Evolutionary conservation across 2,888 invertebrate species (phyloP).

Genomic region (Lucinisca nassula): DNA sequence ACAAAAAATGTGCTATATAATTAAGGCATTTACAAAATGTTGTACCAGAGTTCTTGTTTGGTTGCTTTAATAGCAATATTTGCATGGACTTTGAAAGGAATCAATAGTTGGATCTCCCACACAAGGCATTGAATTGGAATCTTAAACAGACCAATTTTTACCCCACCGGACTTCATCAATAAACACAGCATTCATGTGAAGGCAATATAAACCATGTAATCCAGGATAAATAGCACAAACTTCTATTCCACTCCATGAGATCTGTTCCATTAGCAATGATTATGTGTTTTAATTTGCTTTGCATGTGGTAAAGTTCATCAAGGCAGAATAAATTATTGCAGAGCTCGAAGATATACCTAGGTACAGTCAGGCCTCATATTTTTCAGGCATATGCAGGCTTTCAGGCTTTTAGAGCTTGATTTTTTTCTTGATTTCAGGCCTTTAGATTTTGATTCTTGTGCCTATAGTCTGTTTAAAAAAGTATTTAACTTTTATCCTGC

Average conservation of each 20-base stretch:
- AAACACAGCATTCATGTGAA: too few relatives aligned
- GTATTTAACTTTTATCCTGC: too few relatives aligned
- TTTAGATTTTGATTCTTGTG: too few relatives aligned
- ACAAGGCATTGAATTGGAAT: conserved; percentile 30
- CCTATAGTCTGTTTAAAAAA: too few relatives aligned
- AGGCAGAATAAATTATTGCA: not conserved
- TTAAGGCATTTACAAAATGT: not conserved
- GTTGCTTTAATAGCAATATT: conserved; percentile 32
- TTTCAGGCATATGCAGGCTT: too few relatives aligned
- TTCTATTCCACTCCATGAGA: not conserved
- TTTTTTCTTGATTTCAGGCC: too few relatives aligned
- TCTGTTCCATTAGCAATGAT: not conserved
- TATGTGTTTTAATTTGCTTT: conserved; percentile 13
- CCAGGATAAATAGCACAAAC: too few relatives aligned
- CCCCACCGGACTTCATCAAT: conserved; percentile 59
- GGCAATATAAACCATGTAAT: too few relatives aligned
- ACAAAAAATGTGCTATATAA: not conserved
- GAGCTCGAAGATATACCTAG: too few relatives aligned
- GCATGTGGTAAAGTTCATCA: not conserved
- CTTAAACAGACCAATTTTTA: conserved; percentile 28
- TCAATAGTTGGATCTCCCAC: conserved; percentile 53
- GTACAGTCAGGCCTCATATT: too few relatives aligned
- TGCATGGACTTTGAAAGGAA: conserved; percentile 31
- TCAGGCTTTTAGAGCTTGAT: too few relatives aligned
- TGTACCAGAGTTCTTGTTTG: not conserved